A percentile compares a stretch with the other conserved stretches of the same genome.
phyloP scores from a whole-genome alignment of 2,888 invertebrate genomes.

The Zygothrica quintamaculata region DNA sequence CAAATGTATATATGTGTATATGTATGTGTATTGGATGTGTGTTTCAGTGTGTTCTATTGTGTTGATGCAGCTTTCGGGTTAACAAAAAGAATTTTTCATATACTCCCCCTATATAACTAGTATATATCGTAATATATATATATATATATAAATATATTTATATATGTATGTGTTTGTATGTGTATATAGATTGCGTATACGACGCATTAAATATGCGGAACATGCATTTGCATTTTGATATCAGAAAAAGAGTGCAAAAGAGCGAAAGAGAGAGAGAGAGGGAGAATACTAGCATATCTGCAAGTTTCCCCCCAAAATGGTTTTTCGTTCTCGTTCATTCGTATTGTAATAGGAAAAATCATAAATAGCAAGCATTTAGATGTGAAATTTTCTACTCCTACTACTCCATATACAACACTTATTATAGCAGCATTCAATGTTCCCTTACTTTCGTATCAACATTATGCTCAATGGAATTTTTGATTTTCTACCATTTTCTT shows the following conservation, averaged over 20 bases:
- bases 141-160: slow-evolving; percentile 13
- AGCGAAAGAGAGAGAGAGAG: slow-evolving; percentile 28
- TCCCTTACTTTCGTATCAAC: too few species aligned
- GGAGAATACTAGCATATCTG: slow-evolving; percentile 30
- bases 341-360: slow-evolving; percentile 48
- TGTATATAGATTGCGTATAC: slow-evolving; percentile 39
- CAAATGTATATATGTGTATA: too few species aligned
- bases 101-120: slow-evolving; percentile 13
- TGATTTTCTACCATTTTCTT: slow-evolving; percentile 19
- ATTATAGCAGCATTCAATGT: too few species aligned
- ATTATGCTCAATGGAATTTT: slow-evolving; percentile 35
- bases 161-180: slow-evolving; percentile 35
- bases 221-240: slow-evolving; percentile 75
- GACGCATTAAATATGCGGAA: slow-evolving; percentile 72
- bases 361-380: slow-evolving; percentile 53
- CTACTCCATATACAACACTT: not conserved
- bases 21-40: slow-evolving; percentile 1
- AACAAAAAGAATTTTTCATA: slow-evolving; percentile 64
- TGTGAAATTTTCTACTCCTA: slow-evolving; percentile 9
- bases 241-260: slow-evolving; percentile 23
- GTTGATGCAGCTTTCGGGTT: slow-evolving; percentile 65
- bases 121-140: slow-evolving; percentile 29
- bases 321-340: not conserved
- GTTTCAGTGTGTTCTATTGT: slow-evolving; percentile 56
- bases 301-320: slow-evolving; percentile 15